phyloP scores from a whole-genome alignment of 2,797 vertebrate species.

The Eurystomus glaucurus region DNA sequence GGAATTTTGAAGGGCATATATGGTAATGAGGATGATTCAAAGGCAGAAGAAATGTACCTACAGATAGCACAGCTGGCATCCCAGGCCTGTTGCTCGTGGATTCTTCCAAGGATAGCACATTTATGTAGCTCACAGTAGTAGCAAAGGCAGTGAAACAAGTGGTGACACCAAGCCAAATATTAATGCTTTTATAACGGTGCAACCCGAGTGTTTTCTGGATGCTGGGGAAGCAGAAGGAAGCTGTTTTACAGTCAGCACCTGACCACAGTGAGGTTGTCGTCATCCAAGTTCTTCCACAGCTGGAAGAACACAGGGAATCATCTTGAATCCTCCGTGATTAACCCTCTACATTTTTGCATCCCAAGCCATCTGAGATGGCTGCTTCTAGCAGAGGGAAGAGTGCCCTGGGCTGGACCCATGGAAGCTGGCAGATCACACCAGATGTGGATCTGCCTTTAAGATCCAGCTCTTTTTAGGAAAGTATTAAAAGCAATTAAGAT shows the following conservation, averaged over 20 bases:
- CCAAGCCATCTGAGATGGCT: not conserved
- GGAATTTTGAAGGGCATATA: constrained; percentile 65
- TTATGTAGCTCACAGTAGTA: not conserved
- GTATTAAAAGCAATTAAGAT: constrained; percentile 42
- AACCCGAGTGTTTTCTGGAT: not conserved
- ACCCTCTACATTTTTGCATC: not conserved
- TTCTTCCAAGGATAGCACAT: not conserved
- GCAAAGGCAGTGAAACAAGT: not conserved
- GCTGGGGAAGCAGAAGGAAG: not conserved
- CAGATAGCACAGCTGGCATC: not conserved
- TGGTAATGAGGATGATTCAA: not conserved
- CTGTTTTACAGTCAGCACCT: constrained; percentile 23
- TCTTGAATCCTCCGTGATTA: not conserved
- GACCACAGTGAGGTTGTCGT: not conserved
- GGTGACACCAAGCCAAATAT: constrained; percentile 11
- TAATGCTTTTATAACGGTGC: not conserved
- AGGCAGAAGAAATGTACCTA: constrained; percentile 11
- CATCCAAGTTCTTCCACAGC: not conserved
- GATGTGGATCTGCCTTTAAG: constrained; percentile 20
- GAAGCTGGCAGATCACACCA: constrained; percentile 9
- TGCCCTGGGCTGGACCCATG: accelerated
- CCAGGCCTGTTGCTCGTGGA: not conserved
- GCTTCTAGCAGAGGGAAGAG: not conserved
- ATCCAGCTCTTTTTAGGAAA: not conserved
- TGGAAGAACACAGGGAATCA: not conserved